A percentile compares a stretch with the other conserved stretches of the same genome.
phyloP scores from a whole-genome alignment of 2,797 vertebrate species.

The Coregonus suidteri region DNA sequence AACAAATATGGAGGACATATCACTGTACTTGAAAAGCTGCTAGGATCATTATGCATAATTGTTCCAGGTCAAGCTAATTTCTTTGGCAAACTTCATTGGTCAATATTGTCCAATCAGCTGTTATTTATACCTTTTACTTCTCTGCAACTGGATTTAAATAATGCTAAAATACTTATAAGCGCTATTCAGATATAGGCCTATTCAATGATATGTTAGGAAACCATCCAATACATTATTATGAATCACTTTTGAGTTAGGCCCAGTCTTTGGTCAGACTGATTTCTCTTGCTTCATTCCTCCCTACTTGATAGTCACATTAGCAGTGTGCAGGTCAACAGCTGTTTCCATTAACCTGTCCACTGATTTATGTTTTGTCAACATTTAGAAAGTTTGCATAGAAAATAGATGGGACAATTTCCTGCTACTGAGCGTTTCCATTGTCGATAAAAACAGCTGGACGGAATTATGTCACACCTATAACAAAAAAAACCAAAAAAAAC shows the following conservation, averaged over 20 bases:
- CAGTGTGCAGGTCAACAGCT: too few relatives aligned
- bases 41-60: background rate
- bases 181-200: background rate
- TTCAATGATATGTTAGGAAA: background rate
- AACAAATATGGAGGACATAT: background rate
- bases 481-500: too few relatives aligned
- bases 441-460: too few relatives aligned
- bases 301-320: too few relatives aligned
- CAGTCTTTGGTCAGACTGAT: background rate
- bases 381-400: too few relatives aligned
- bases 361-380: too few relatives aligned
- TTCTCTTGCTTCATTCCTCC: background rate
- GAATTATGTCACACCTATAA: too few relatives aligned
- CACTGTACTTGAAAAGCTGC: background rate
- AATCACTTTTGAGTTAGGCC: background rate
- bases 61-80: background rate
- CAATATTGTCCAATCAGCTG: background rate
- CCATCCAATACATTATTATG: background rate
- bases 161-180: background rate
- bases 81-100: background rate
- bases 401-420: too few relatives aligned
- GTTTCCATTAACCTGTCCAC: too few relatives aligned
- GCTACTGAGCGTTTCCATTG: too few relatives aligned
- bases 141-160: slow-evolving; percentile 2
- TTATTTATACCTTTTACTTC: background rate